Evolutionary conservation across 2,113 vertebrate genomes (phyloP), one percentile per base, ranked within the genome.

Genomic region (Ageneiosus marmoratus): DNA sequence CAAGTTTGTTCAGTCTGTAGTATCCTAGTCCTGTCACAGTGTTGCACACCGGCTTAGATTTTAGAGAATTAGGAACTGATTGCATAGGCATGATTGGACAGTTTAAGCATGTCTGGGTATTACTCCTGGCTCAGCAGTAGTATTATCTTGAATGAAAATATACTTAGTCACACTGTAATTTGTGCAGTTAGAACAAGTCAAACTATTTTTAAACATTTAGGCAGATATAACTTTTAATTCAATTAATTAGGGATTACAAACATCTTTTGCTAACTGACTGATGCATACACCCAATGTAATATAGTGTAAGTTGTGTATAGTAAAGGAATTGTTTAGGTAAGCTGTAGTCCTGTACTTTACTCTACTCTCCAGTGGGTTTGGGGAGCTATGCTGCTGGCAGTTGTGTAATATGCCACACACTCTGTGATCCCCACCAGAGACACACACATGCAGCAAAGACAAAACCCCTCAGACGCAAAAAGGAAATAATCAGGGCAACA

Each of bases 401-500:
- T 83, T 83, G 67, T 85, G 86, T 91, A 89, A 91, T 91, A 87
- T 91, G 90, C 90, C 90, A 91, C 76, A 84, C 86, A 87, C 87
- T 69, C 85, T 91, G 91, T 92, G 92, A 92, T 93, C 92, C 92
- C 86, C 86, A 88, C 34, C 60, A 89, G 88, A 91, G 86, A 90
- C 89, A 89, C 84, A 80, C 62, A 37, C 41, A 67, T 6, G 24
- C 50, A 18, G 79, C 82, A 83, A 62, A 53, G 70, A 81, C 50
- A 86, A 83, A 80, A 82, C 32, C 70, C 81, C 90, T 88, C 90
- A 89, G 91, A 92, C 91, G 91, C 89, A 87, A 88, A 90, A 84
- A 91, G 91, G 90, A 93, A 93, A 91, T 93, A 94, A 93, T 93
- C 93, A 93, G 90, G 90, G 90, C 89, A 87, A 85, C 81, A 90